A percentile compares a stretch with the other conserved stretches of the same genome.
Evolutionary conservation across 2,113 vertebrate genomes (phyloP).

Genomic region (Ptyas mucosa): DNA sequence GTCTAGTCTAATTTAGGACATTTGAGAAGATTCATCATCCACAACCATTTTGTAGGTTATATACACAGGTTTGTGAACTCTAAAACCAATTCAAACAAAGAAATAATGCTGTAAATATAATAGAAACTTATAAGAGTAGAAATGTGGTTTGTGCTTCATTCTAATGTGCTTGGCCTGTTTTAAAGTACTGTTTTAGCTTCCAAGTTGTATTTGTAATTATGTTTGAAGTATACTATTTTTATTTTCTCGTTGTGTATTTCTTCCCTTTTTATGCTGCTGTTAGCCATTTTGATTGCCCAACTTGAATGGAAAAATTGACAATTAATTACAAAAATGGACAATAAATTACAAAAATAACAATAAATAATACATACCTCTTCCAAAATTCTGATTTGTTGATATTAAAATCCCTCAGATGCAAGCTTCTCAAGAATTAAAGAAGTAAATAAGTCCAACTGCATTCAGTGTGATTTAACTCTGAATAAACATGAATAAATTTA

Average conservation of each 20-base stretch:
- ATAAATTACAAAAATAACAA: background rate
- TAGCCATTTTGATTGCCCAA: background rate
- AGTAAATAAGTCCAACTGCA: background rate
- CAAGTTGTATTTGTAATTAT: background rate
- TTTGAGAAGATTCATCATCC: background rate
- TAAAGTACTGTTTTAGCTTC: background rate
- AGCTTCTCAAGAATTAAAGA: background rate
- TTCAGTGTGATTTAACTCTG: background rate
- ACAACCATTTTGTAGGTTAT: background rate
- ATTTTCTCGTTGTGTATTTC: background rate
- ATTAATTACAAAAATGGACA: background rate
- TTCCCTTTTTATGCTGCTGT: background rate
- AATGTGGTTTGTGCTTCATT: background rate
- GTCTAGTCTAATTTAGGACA: background rate
- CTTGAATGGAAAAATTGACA: background rate
- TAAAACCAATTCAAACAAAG: background rate
- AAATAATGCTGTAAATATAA: background rate
- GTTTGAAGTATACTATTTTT: background rate
- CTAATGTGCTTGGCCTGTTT: background rate
- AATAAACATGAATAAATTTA: background rate
- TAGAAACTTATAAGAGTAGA: background rate
- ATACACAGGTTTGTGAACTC: background rate
- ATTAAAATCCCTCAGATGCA: background rate
- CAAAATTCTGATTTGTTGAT: background rate
- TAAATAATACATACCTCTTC: background rate